Evolutionary conservation across 2,888 invertebrate genomes (phyloP).

Genomic region (Hybos culiciformis): DNA sequence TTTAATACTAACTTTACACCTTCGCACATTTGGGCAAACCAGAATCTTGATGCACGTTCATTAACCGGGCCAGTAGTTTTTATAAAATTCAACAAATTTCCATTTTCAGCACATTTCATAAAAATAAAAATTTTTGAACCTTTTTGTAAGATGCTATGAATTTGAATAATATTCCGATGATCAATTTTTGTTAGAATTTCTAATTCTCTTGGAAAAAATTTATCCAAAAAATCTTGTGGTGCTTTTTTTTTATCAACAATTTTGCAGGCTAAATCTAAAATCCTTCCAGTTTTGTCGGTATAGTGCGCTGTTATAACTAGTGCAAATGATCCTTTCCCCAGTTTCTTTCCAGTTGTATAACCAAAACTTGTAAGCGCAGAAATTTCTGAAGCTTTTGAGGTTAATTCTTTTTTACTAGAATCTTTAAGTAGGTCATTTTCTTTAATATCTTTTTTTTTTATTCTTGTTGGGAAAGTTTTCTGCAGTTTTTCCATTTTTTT

Average conservation of each 20-base stretch:
- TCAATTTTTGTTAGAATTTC: constrained; percentile 79
- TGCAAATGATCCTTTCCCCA: constrained; percentile 85
- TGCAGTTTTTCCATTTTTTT: too few relatives aligned
- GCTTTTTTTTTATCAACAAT: constrained; percentile 84
- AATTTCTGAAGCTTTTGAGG: too few relatives aligned
- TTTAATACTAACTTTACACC: too few relatives aligned
- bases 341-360: constrained; percentile 68
- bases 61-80: constrained; percentile 62
- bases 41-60: constrained; percentile 64
- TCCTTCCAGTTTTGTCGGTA: constrained; percentile 46
- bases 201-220: constrained; percentile 87
- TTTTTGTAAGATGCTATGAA: constrained; percentile 72
- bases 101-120: constrained; percentile 84
- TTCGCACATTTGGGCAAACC: constrained; percentile 65
- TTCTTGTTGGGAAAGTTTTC: too few relatives aligned
- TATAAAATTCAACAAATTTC: constrained; percentile 75
- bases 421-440: too few relatives aligned
- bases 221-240: constrained; percentile 76
- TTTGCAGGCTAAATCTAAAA: constrained; percentile 70
- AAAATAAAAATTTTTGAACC: constrained; percentile 77
- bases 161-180: constrained; percentile 81
- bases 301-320: constrained; percentile 78
- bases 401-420: too few relatives aligned
- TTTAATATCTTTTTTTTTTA: too few relatives aligned
- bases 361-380: constrained; percentile 74